Conservation (phyloP, 2,113 vertebrate genomes). For the Perca fluviatilis region DNA sequence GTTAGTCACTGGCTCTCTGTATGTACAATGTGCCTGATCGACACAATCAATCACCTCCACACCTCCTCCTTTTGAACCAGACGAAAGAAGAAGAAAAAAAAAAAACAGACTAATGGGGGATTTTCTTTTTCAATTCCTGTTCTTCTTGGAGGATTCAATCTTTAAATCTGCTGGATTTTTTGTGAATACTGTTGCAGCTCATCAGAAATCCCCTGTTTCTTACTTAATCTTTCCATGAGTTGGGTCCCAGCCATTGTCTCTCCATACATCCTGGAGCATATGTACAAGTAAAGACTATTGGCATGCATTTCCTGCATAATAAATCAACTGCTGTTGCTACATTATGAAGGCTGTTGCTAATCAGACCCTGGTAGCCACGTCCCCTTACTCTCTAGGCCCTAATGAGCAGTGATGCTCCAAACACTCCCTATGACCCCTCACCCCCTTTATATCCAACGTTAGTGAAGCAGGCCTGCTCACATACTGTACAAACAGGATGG, state of each 20-base stretch:
- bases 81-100: conserved; percentile 9
- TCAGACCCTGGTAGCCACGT: conserved; percentile 38
- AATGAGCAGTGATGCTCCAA: conserved; percentile 43
- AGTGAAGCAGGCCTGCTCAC: background rate
- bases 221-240: conserved; percentile 17
- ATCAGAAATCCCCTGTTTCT: conserved; percentile 40
- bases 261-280: conserved; percentile 7
- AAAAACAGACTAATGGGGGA: conserved; percentile 16
- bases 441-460: background rate
- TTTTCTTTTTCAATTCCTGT: conserved; percentile 38
- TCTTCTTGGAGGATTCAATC: conserved; percentile 34
- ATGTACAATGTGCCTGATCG: conserved; percentile 60
- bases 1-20: conserved; percentile 59
- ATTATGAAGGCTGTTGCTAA: conserved; percentile 35
- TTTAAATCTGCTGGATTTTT: conserved; percentile 35
- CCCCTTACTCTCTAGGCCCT: conserved; percentile 30
- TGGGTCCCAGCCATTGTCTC: conserved; percentile 11
- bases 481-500: background rate
- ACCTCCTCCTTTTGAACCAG: conserved; percentile 17
- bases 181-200: conserved; percentile 32
- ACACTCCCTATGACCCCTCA: conserved; percentile 20
- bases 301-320: conserved; percentile 46
- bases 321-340: conserved; percentile 31
- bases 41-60: conserved; percentile 67
- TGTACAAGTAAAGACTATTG: conserved; percentile 17